Evolutionary conservation across 2,888 invertebrate species (phyloP), one percentile per base, ranked within the genome.

Genomic region (Holacanthella duospinosa): DNA sequence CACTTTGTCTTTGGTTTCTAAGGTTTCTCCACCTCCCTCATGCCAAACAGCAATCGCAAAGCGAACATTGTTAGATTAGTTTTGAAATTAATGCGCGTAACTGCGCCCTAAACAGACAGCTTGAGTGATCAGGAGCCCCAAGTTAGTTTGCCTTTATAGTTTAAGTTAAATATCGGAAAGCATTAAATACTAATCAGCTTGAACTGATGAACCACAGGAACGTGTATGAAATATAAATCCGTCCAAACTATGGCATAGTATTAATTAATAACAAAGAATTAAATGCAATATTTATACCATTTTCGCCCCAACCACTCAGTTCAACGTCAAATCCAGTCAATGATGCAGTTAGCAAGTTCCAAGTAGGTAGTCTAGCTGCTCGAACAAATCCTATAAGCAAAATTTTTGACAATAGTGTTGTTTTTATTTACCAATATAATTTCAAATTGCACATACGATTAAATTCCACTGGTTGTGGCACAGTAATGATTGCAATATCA

Each of bases 401-500:
- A 6, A 36, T 36, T 36, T 36, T 36, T 36, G 6, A 12, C 21
- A 48, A 48, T n/a, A 48, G 21, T 21, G 48, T 9, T 59, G 3
- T 48, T 26, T 19, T 12, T 55, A 16, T 21, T 59, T 43, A n/a
- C 44, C 12, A 48, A 25, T 26, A 9, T 48, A n/a, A 26, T 53
- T 28, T 43, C 24, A 26, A 21, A 21, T 53, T 2, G 16, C 21
- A 44, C 28, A 48, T 54, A 63, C 63, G 19, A 26, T 54, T 54
- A 24, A 54, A 24, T 28, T 25, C 48, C 28, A 63, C 48, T 24
- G 53, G 59, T 29, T 63, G 54, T n/a, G 24, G n/a, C 16, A 63
- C 21, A 25, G 27, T 44, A 29, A 63, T 63, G 3, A 63, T 29
- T 28, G 54, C 54, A 4, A 63, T 59, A 36, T 63, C 63, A 63